A percentile compares a stretch with the other conserved stretches of the same genome.
These are phyloP conservation scores for Tanytarsus gracilentus DNA, from an alignment of 2,888 invertebrate genomes.

Conservation along the genomic window DNA sequence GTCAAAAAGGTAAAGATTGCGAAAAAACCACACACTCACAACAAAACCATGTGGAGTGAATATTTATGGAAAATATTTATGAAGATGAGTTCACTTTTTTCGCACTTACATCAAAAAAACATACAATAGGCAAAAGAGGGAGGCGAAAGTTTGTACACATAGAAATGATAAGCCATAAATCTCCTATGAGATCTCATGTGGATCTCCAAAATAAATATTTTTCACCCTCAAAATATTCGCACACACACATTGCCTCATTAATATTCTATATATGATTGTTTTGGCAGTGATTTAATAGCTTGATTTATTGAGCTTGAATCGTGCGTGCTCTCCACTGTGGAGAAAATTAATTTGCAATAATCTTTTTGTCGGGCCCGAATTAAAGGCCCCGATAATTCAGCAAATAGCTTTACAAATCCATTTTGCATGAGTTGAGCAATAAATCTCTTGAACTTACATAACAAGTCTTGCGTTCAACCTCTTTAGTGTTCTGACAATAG, in stretches of 20 bases:
- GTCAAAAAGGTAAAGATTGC: background rate
- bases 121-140: too few species aligned
- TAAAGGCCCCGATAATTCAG: background rate
- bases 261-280: conserved; percentile 16
- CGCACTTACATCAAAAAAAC: too few species aligned
- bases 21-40: background rate
- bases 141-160: background rate
- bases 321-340: background rate
- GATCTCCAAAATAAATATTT: background rate
- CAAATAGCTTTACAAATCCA: background rate
- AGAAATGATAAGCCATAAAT: conserved; percentile 23
- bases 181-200: conserved; percentile 4
- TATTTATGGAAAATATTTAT: conserved; percentile 21
- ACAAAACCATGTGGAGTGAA: background rate
- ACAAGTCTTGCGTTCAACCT: background rate
- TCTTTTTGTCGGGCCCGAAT: background rate
- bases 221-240: conserved; percentile 18
- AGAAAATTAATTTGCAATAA: conserved; percentile 26
- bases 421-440: background rate
- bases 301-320: conserved; percentile 9
- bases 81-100: background rate
- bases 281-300: conserved; percentile 25
- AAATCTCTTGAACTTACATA: background rate
- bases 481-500: conserved; percentile 2
- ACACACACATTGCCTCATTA: conserved; percentile 13